Base-by-base conservation (phyloP, 2,888 invertebrate genomes). In the Himalopsyche japonica region DNA sequence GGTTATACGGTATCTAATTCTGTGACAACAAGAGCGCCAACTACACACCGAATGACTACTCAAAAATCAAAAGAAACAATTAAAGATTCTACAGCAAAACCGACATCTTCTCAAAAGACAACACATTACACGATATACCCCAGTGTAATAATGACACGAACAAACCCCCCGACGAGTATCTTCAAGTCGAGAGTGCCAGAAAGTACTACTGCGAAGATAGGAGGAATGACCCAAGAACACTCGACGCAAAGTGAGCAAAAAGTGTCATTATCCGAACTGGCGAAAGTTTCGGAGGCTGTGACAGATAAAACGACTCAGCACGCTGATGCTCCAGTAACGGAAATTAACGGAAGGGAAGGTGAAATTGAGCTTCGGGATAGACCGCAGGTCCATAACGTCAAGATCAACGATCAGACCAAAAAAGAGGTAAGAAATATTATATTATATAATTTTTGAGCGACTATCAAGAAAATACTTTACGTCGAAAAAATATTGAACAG, bases 361-460 rank as follows among this genome's bases (percentile, higher is more conserved):
- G 92, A 91, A 88, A 89, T 92, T 85, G 92, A 92, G 80, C 90
- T 92, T 81, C 90, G 92, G 87, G 92, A 92, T 89, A 92, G 92
- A 79, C 91, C 90, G 87, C 91, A 91, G 88, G 92, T 90, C 82
- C 85, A 86, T 49, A 90, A 92, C 89, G 92, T 92, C 88, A 92
- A 92, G 89, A 92, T 92, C 90, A 92, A 91, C 90, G 92, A 92
- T 88, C 92, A 92, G 88, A 92, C 92, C 85, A 92, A 92, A 88
- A 92, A 92, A 91, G 92, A 93, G 92, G 92, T 93, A 90, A 92
- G 92, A 12, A 15, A 8, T 70, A 3, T 70, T 27, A 12, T 0
- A 43, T 15, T 0, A 1, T 7, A 43, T 43, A 3, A 1, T 43
- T 43, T 15, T 43, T 43, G 43, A 43, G 0, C 15, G 43, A 43